Base-by-base conservation (phyloP, 2,888 invertebrate species). In the Drosophila imparisetae region DNA sequence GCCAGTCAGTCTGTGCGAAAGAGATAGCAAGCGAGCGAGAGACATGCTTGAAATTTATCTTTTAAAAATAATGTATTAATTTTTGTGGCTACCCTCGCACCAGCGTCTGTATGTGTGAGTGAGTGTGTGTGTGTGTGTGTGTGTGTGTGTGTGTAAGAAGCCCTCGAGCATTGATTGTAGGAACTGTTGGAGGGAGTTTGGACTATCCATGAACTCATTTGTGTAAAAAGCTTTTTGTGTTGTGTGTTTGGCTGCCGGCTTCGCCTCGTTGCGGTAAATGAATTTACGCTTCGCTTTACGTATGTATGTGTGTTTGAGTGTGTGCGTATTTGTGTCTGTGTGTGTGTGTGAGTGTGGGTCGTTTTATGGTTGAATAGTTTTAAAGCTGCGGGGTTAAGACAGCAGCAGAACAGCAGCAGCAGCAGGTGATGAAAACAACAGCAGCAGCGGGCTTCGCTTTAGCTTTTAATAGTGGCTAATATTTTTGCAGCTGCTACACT, bases 21-120 rank as follows among this genome's bases (percentile, higher is more conserved):
- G 52, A 40, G 40, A 42, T 29, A 42, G 59, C 42, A 29, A 54
- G 58, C 27, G 10, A 30, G 36, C 2, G 40, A 30, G 21, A 55
- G 62, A 40, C 72, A 75, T 72, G 72, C 82, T 79, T 68, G 76
- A 86, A 86, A 86, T 86, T 86, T 86, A 86, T 86, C 86, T 86
- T 80, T 83, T 82, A 79, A 80, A 86, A 88, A 88, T 88, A 88
- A 88, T 88, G 86, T 88, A 86, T 86, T 86, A 86, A 86, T 86
- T 86, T 86, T 76, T 88, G 86, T 80, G 84, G 86, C 86, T 75
- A 40, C 74, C 78, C 78, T 69, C 80, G 70, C 72, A 40, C 24
- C 27, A 54, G 63, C 24, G 3, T 24, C 42, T 42, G 11, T 30
- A n/a, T 32, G 45, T 66, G 36, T 55, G n/a, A 7, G 29, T 50